These are phyloP conservation scores for Crypturellus undulatus DNA, from an alignment of 2,113 vertebrate species.

Conservation along the genomic window DNA sequence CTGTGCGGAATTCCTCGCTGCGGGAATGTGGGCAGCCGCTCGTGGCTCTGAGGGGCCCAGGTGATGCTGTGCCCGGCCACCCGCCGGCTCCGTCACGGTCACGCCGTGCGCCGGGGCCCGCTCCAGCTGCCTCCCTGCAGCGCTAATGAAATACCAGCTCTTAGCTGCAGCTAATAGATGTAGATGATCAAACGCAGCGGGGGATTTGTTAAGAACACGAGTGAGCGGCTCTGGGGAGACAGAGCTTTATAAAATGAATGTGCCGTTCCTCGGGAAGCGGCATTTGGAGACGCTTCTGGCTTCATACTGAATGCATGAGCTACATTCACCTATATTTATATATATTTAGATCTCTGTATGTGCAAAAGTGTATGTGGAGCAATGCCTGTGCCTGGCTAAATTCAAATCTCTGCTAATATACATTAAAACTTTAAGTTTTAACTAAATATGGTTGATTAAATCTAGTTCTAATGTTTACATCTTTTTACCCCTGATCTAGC, in stretches of 20 bases:
- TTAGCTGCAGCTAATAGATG: not conserved
- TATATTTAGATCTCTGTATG: not conserved
- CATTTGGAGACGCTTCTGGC: constrained; percentile 6
- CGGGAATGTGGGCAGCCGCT: no score
- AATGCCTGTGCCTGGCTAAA: not conserved
- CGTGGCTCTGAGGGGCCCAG: no score
- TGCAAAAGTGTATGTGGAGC: not conserved
- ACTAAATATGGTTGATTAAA: constrained; percentile 8
- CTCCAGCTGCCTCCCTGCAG: not conserved
- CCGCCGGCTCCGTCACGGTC: no score
- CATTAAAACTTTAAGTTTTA: not conserved
- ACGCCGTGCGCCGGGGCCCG: no score
- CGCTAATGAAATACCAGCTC: not conserved
- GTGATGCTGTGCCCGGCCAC: no score
- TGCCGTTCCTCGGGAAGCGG: constrained; percentile 1
- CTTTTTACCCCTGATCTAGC: not conserved
- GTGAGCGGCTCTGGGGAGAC: not conserved
- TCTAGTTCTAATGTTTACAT: not conserved
- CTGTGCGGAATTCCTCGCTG: no score
- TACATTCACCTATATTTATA: not conserved
- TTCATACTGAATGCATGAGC: not conserved
- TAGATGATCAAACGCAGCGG: not conserved
- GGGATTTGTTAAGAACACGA: not conserved
- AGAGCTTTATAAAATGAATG: constrained; percentile 4
- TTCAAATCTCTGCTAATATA: not conserved